Base-by-base conservation (phyloP, 2,113 vertebrate genomes). In the Phaetusa simplex region DNA sequence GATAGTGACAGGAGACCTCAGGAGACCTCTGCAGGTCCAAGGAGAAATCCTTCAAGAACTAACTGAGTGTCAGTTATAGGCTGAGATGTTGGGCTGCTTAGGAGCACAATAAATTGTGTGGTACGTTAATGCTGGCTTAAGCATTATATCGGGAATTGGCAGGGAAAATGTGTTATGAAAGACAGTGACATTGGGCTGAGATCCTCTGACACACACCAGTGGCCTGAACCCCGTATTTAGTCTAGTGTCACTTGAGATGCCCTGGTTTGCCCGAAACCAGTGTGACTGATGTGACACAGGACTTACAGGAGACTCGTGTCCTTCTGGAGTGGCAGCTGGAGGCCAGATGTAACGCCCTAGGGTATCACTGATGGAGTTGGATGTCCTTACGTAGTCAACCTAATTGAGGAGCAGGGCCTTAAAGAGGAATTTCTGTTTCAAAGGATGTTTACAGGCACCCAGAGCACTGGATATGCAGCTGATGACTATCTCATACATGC, bases 171-270 rank as follows among this genome's bases (percentile, higher is more conserved):
- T 52, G 17, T 8, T 55, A 7, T 30, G 76, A 30, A 64, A 67
- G n/a, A 55, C 2, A 0, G 0, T n/a, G 32, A 8, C 42, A 62
- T 0, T 20, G 26, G 8, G 10, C 8, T 66, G 64, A 65, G 21
- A 43, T 77, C 16, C 14, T 86, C 47, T 88, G 53, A 50, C 15
- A 53, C 5, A 9, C 8, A 43, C 45, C 36, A 29, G 49, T 42
- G 80, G 14, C 10, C 40, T 20, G 59, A 71, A 69, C 14, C 6
- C 14, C 1, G 1, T 40, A 20, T 36, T 87, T 29, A 86, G 24
- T 32, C 38, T 42, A 59, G 4, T 0, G 0, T 55, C n/a, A 21
- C 13, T 34, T 47, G 42, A 61, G 56, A 29, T 47, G 34, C 14
- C 43, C 29, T 70, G 27, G 12, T 47, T 67, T 64, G 42, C 20